These are phyloP conservation scores for Rousettus madagascariensis DNA, from an alignment of 2,797 vertebrate species.

Conservation along the genomic window DNA sequence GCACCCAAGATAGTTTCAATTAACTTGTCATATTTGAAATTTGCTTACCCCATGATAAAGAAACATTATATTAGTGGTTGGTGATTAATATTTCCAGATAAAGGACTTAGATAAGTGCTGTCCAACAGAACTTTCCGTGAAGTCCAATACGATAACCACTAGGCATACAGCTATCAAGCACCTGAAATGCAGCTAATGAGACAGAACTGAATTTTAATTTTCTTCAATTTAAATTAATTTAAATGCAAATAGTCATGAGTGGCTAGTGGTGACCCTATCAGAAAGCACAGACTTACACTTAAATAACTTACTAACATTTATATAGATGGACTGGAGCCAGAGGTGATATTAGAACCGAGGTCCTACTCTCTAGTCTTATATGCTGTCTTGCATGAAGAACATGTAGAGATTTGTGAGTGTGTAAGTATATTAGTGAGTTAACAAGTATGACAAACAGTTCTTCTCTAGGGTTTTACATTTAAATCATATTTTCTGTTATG, in stretches of 20 bases:
- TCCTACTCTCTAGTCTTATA: background rate
- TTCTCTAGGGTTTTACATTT: constrained; percentile 23
- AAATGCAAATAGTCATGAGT: constrained; percentile 5
- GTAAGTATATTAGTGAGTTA: background rate
- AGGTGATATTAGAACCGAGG: background rate
- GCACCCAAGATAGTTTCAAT: background rate
- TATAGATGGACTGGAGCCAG: background rate
- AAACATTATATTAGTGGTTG: background rate
- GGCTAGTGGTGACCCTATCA: background rate
- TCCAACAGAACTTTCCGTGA: background rate
- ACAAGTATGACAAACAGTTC: background rate
- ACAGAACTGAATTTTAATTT: constrained; percentile 10
- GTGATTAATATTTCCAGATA: background rate
- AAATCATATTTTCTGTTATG: constrained; percentile 6
- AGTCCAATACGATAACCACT: background rate
- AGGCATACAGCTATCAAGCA: background rate
- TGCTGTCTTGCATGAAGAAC: background rate
- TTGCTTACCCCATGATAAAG: background rate
- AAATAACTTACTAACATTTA: constrained; percentile 4
- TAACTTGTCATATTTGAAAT: background rate
- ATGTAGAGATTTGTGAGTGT: background rate
- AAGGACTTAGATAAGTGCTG: background rate
- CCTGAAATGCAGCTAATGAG: background rate
- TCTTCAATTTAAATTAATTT: background rate
- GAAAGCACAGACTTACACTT: background rate